Base-by-base conservation (phyloP, 2,113 vertebrate genomes). In the Oncorhynchus mykiss region DNA sequence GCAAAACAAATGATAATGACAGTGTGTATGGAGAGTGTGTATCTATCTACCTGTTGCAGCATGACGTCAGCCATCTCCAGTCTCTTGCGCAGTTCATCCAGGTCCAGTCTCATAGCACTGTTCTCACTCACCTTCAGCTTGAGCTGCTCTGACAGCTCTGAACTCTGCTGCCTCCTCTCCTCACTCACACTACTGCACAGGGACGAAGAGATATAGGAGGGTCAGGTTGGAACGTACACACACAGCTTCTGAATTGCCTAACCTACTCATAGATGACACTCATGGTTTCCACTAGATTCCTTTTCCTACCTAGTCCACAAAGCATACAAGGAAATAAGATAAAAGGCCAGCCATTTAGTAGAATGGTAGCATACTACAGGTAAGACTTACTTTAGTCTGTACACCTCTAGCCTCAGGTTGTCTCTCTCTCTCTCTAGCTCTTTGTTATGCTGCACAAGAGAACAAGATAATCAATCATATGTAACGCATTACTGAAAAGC, bases 61-160 rank as follows among this genome's bases (percentile, higher is more conserved):
- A 98, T 95, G 22, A 96, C 92, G 78, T 99, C 97, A 0, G 96
- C 93, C 89, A 99, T 96, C 88, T 99, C 97, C 25, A 99, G 88
- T 75, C 96, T 96, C 89, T 96, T 97, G 31, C 90, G 94, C n/a
- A 97, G 92, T 48, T 98, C 96, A 1, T 95, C 94, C 11, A 95
- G 49, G 77, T 95, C 93, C 78, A 93, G 60, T 72, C 90, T 94
- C 89, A 95, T 83, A 13, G 89, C 84, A 0, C 75, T 88, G 51
- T 95, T 98, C 83, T 97, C 92, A 0, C 90, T 90, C 2, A 86
- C 73, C 27, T 90, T 86, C n/a, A 93, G 84, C 20, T 90, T 93
- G 18, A 99, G 83, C n/a, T 94, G 93, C 88, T 98, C 98, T 0
- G 93, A 91, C 59, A 98, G 75, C 75, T 99, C 97, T 0, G 96